These are phyloP conservation scores for Trematocara macrostoma DNA, from an alignment of 2,113 vertebrate species.

Conservation along the genomic window DNA sequence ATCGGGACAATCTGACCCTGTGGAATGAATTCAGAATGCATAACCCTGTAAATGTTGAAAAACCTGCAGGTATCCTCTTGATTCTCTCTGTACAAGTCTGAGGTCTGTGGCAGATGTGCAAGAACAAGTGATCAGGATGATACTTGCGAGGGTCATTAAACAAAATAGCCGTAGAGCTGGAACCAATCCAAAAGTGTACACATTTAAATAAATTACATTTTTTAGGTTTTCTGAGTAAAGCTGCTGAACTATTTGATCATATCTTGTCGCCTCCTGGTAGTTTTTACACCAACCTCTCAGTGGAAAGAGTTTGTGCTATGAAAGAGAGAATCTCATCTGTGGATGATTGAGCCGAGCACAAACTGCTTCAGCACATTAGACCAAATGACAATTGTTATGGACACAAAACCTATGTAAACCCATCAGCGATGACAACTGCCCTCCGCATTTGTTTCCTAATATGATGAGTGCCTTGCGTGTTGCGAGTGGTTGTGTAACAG, in stretches of 20 bases:
- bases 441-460: background rate
- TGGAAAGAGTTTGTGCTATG: background rate
- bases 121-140: background rate
- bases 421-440: background rate
- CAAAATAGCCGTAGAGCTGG: background rate
- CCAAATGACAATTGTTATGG: background rate
- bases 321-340: background rate
- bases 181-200: background rate
- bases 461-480: fast-evolving
- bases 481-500: background rate
- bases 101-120: background rate
- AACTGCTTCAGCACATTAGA: background rate
- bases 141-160: background rate
- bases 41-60: background rate
- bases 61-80: background rate
- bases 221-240: background rate
- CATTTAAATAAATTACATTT: fast-evolving
- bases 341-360: background rate
- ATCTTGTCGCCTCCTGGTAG: background rate
- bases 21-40: background rate
- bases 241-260: background rate
- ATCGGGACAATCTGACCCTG: background rate
- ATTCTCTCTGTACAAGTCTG: background rate
- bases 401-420: background rate
- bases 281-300: background rate